A percentile compares a stretch with the other conserved stretches of the same genome.
These are phyloP conservation scores for Germaria angustata DNA, from an alignment of 2,888 invertebrate genomes.

Conservation along the genomic window DNA sequence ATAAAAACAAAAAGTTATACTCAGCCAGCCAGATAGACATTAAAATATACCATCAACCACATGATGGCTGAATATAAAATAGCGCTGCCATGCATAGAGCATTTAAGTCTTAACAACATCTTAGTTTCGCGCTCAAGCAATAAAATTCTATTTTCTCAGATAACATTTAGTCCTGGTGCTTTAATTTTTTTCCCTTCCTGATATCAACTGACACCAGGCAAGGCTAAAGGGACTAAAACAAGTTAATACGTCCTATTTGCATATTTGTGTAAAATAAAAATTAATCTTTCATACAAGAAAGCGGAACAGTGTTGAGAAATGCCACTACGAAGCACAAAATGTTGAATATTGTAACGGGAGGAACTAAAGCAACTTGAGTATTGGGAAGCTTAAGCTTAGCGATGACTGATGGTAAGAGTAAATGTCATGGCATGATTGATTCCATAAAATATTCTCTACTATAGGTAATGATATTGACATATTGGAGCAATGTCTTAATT, in stretches of 20 bases:
- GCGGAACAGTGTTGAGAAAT: background rate
- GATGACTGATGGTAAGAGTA: too few relatives aligned
- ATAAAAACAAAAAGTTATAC: background rate
- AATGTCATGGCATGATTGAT: too few relatives aligned
- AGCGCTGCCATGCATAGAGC: conserved; percentile 52
- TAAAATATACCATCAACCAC: background rate
- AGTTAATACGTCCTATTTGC: conserved; percentile 23
- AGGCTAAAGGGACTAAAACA: conserved; percentile 26
- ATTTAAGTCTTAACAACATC: conserved; percentile 55
- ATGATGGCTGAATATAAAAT: conserved; percentile 21
- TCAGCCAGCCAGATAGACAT: too few relatives aligned
- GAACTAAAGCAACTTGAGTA: too few relatives aligned
- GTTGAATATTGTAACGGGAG: too few relatives aligned
- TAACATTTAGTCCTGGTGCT: conserved; percentile 42
- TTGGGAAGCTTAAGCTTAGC: too few relatives aligned
- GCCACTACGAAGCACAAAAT: background rate
- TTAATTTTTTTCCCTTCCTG: background rate
- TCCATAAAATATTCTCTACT: too few relatives aligned
- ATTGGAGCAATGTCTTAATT: too few relatives aligned
- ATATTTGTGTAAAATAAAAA: background rate
- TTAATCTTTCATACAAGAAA: conserved; percentile 14
- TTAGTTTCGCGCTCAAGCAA: conserved; percentile 61
- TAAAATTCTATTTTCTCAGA: conserved; percentile 63
- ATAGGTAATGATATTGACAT: too few relatives aligned
- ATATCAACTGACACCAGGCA: conserved; percentile 32